These are phyloP conservation scores for Drosophila nigrodunni DNA, from an alignment of 1,140 invertebrate genomes.

Conservation along the genomic window DNA sequence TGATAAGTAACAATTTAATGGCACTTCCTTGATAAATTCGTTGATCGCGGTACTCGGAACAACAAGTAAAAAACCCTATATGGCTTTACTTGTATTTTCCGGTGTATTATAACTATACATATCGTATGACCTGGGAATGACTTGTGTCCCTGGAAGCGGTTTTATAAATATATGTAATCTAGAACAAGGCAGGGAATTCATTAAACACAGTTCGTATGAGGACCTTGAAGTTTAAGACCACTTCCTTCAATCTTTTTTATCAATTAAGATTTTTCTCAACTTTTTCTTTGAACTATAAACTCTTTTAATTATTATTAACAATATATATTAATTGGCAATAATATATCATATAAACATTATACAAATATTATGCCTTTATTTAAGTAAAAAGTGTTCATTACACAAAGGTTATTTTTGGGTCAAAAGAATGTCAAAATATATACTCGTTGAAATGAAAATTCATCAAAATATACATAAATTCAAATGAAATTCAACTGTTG, in stretches of 20 bases:
- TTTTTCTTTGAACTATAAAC: too few relatives aligned
- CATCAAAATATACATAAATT: conserved; percentile 26
- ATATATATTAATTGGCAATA: too few relatives aligned
- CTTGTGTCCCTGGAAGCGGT: too few relatives aligned
- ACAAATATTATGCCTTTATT: background rate
- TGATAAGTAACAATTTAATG: conserved; percentile 8
- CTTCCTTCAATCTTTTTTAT: too few relatives aligned
- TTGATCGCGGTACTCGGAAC: background rate
- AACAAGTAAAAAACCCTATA: background rate
- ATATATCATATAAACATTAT: background rate
- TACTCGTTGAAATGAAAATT: conserved; percentile 17
- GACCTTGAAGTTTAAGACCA: too few relatives aligned
- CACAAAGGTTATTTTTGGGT: background rate
- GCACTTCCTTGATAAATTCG: background rate
- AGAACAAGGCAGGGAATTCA: too few relatives aligned
- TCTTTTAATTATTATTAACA: too few relatives aligned
- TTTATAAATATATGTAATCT: too few relatives aligned
- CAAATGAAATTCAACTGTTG: conserved; percentile 24
- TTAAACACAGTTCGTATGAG: too few relatives aligned
- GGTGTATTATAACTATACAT: background rate
- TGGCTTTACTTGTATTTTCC: background rate
- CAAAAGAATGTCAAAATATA: conserved; percentile 22
- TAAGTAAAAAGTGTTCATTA: background rate
- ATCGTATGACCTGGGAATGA: too few relatives aligned
- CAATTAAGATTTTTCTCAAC: too few relatives aligned